Evolutionary conservation across 1,140 invertebrate species (phyloP).

Genomic region (Drosophila pseudoobscura): DNA sequence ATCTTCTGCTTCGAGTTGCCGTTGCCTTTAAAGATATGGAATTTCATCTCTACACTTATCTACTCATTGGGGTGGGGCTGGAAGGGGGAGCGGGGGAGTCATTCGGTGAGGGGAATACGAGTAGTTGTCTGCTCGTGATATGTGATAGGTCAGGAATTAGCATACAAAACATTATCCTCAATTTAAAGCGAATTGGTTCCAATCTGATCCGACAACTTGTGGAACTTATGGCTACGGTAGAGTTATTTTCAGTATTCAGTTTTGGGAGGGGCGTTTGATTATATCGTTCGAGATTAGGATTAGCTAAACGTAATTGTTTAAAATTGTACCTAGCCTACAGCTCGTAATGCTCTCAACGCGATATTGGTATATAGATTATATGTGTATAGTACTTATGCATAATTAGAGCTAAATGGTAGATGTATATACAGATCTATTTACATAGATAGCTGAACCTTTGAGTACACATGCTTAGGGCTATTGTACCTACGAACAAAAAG

Average conservation of each 20-base stretch:
- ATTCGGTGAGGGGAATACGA: not conserved
- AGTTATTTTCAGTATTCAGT: not conserved
- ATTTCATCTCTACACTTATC: slow-evolving; percentile 24
- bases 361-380: not conserved
- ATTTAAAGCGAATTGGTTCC: slow-evolving; percentile 19
- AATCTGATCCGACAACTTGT: not conserved
- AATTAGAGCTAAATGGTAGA: not conserved
- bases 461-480: slow-evolving; percentile 20
- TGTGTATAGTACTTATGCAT: not conserved
- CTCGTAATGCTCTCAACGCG: slow-evolving; percentile 11
- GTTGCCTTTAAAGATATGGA: slow-evolving; percentile 35
- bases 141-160: slow-evolving; percentile 30
- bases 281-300: slow-evolving; percentile 10
- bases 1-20: not conserved
- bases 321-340: slow-evolving; percentile 71
- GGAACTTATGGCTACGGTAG: slow-evolving; percentile 18
- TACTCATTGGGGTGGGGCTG: slow-evolving; percentile 12
- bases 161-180: slow-evolving; percentile 2
- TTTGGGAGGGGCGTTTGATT: not conserved
- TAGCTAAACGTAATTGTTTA: slow-evolving; percentile 56
- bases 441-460: slow-evolving; percentile 32
- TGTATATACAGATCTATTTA: slow-evolving; percentile 57
- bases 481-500: slow-evolving; percentile 18
- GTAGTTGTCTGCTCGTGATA: slow-evolving; percentile 38
- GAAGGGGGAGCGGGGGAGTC: not conserved